phyloP scores from a whole-genome alignment of 2,888 invertebrate species.

The Xestoiulus laeticollis region DNA sequence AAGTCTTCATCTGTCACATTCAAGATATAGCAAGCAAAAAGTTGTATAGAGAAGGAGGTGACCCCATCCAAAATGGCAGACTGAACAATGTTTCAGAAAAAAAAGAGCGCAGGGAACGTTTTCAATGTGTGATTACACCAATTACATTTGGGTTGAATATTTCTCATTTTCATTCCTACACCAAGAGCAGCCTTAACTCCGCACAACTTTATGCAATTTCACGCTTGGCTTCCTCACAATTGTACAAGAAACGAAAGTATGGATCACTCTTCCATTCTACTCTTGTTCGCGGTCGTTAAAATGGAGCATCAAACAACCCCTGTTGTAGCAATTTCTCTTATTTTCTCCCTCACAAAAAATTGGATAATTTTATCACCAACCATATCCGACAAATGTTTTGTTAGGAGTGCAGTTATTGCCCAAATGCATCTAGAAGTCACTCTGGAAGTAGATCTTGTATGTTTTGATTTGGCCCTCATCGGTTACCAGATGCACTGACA shows the following conservation, averaged over 20 bases:
- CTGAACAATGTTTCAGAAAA: neutral
- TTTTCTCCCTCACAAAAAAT: neutral
- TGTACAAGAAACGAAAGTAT: neutral
- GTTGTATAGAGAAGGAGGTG: neutral
- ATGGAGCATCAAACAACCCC: constrained; percentile 5
- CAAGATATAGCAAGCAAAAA: neutral
- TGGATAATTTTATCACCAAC: neutral
- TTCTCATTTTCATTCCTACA: constrained; percentile 33
- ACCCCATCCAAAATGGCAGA: neutral
- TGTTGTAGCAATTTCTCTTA: neutral
- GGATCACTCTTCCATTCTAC: neutral
- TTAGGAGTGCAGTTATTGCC: neutral
- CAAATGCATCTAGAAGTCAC: neutral
- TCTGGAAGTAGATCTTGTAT: neutral
- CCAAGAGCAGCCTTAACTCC: neutral
- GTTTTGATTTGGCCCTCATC: no score
- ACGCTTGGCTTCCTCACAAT: constrained; percentile 14
- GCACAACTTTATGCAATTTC: constrained; percentile 37
- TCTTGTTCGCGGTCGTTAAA: neutral
- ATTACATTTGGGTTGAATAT: constrained; percentile 23
- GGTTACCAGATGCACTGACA: no score
- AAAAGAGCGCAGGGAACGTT: no score
- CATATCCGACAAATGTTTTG: neutral
- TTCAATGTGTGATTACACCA: neutral
- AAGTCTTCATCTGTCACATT: neutral